phyloP scores from a whole-genome alignment of 2,113 vertebrate species.

The Ia io region DNA sequence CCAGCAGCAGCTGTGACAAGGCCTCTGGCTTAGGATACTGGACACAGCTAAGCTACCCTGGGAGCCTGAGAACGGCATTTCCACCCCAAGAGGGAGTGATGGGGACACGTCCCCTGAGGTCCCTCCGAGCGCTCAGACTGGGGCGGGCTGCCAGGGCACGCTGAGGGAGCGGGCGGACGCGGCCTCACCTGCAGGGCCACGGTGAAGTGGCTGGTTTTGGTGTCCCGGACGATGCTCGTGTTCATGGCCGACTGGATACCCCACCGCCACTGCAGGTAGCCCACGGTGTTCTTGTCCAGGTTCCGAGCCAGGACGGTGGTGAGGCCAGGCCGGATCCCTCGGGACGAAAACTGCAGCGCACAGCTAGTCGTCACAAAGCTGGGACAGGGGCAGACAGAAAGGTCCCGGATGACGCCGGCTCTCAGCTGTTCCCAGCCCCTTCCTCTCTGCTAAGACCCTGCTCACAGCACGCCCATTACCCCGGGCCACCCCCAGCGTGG shows the following conservation, averaged over 20 bases:
- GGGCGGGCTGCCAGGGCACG: fast-evolving
- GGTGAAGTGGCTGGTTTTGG: constrained; percentile 95
- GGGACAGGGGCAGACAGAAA: constrained; percentile 8
- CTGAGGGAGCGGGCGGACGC: fast-evolving
- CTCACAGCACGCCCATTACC: fast-evolving
- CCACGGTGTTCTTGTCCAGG: constrained; percentile 98
- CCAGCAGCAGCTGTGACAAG: not conserved
- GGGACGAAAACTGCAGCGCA: constrained; percentile 94
- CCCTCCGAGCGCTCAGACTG: fast-evolving
- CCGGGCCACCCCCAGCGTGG: not conserved
- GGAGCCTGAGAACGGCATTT: fast-evolving
- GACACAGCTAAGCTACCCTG: not conserved
- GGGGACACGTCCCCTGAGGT: fast-evolving
- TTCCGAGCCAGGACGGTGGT: constrained; percentile 94
- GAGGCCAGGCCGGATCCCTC: constrained; percentile 91
- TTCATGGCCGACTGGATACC: constrained; percentile 97
- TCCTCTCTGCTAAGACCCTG: not conserved
- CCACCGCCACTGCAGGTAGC: constrained; percentile 99
- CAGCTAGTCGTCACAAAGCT: constrained; percentile 95
- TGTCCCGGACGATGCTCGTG: constrained; percentile 95
- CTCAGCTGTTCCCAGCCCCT: not conserved
- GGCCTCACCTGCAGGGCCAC: constrained; percentile 90
- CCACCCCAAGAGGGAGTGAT: fast-evolving
- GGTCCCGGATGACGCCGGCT: not conserved
- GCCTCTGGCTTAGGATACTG: not conserved